Percentiles rank a stretch among this genome's conserved stretches.
Conservation (phyloP, 2,113 vertebrate genomes). For the Tachysurus fulvidraco region DNA sequence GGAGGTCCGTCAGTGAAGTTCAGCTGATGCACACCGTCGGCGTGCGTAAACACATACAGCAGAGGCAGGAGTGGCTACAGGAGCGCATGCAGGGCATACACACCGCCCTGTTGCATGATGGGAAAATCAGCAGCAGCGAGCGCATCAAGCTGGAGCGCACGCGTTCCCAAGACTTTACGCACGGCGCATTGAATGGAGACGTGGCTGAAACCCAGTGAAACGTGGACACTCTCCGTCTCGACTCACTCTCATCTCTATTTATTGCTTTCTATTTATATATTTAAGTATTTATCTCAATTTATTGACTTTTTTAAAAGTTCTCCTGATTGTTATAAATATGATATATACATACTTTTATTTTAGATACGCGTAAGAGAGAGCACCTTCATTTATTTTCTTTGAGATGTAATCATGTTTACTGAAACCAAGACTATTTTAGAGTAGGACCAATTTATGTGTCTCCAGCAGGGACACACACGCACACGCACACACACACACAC, state of each 20-base stretch:
- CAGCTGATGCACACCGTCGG: slow-evolving; percentile 90
- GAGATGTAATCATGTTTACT: not conserved
- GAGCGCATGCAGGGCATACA: slow-evolving; percentile 81
- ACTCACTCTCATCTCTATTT: slow-evolving; percentile 5
- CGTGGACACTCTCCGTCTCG: not conserved
- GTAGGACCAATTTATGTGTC: not conserved
- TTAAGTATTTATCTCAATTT: slow-evolving; percentile 26
- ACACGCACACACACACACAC: not conserved
- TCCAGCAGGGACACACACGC: too few species aligned
- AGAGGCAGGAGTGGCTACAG: slow-evolving; percentile 87
- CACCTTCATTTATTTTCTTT: not conserved
- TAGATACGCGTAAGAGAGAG: not conserved
- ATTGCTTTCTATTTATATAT: slow-evolving; percentile 34
- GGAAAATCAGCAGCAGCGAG: slow-evolving; percentile 45
- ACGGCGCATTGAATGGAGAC: slow-evolving; percentile 60
- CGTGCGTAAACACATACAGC: slow-evolving; percentile 76
- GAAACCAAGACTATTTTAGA: not conserved
- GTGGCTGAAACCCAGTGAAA: slow-evolving; percentile 52
- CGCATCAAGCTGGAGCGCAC: slow-evolving; percentile 23
- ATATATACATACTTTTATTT: not conserved
- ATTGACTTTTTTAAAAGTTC: not conserved
- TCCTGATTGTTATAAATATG: not conserved
- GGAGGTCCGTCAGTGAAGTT: slow-evolving; percentile 87
- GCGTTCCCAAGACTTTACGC: not conserved
- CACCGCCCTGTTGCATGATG: slow-evolving; percentile 64